phyloP scores from a whole-genome alignment of 30 jellyfish, hydroid and myxozoan species.

The Clytia hemisphaerica region DNA sequence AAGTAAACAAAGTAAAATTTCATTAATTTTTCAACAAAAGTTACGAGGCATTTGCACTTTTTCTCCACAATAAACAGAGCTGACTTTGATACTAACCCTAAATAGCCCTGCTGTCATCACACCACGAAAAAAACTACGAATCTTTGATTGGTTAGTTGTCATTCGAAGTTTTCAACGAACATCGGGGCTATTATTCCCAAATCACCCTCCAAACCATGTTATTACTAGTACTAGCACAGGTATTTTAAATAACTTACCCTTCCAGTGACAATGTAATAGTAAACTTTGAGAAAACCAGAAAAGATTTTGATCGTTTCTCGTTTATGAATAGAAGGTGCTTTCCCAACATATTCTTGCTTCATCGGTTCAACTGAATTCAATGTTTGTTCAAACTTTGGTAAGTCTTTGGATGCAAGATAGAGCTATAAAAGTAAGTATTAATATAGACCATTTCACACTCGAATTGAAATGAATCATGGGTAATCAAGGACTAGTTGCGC shows the following conservation, averaged over 20 bases:
- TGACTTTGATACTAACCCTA: too few relatives aligned
- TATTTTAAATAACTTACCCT: constrained; percentile 21
- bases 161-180: constrained; percentile 22
- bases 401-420: constrained; percentile 46
- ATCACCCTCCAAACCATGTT: too few relatives aligned
- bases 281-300: constrained; percentile 29
- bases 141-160: constrained; percentile 18
- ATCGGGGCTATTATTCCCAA: too few relatives aligned
- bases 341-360: background rate
- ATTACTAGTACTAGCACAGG: too few relatives aligned
- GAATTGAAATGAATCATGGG: too few relatives aligned
- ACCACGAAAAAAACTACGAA: too few relatives aligned
- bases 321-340: constrained; percentile 1
- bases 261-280: constrained; percentile 27
- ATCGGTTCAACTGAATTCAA: constrained; percentile 17
- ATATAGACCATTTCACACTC: too few relatives aligned
- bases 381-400: constrained; percentile 45
- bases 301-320: constrained; percentile 18
- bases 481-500: too few relatives aligned
- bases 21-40: background rate
- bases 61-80: too few relatives aligned
- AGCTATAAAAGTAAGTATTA: constrained; percentile 24
- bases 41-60: too few relatives aligned
- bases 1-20: background rate
- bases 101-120: too few relatives aligned